Conservation (phyloP, 1,140 invertebrate species). For the Ceratina calcarata region DNA sequence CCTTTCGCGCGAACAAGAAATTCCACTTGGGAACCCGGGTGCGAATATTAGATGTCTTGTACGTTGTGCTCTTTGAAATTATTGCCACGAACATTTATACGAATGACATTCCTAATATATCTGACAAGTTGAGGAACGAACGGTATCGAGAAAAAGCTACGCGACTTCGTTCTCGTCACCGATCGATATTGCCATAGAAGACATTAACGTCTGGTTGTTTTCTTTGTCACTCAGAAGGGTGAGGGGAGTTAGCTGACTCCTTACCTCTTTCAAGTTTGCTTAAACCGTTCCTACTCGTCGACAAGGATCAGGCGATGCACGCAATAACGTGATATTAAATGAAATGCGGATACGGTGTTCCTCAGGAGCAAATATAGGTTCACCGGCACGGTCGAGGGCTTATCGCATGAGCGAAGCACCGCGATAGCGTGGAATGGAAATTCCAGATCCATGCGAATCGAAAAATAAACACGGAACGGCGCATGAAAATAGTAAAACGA, state of each 20-base stretch:
- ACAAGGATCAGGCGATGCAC: not conserved
- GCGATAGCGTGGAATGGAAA: not conserved
- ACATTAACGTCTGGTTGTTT: too few species aligned
- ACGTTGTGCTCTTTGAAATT: conserved; percentile 1
- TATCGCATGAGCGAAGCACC: conserved; percentile 1
- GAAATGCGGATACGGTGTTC: not conserved
- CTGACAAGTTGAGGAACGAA: too few species aligned
- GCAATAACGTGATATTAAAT: conserved; percentile 31
- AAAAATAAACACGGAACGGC: not conserved
- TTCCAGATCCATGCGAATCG: conserved; percentile 11
- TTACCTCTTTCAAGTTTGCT: not conserved
- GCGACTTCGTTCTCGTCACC: too few species aligned
- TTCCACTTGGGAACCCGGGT: conserved; percentile 47
- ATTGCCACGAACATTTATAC: conserved; percentile 7
- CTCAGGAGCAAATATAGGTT: not conserved
- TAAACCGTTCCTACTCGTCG: not conserved
- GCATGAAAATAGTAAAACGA: not conserved
- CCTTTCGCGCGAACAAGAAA: conserved; percentile 60
- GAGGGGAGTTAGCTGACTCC: too few species aligned
- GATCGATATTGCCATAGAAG: too few species aligned
- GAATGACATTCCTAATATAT: too few species aligned
- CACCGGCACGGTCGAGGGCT: not conserved
- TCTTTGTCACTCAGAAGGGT: too few species aligned
- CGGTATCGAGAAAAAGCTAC: too few species aligned
- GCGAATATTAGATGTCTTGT: conserved; percentile 61